These are phyloP conservation scores for Ganaspis sp. DNA, from an alignment of 1,140 invertebrate species.

Conservation along the genomic window DNA sequence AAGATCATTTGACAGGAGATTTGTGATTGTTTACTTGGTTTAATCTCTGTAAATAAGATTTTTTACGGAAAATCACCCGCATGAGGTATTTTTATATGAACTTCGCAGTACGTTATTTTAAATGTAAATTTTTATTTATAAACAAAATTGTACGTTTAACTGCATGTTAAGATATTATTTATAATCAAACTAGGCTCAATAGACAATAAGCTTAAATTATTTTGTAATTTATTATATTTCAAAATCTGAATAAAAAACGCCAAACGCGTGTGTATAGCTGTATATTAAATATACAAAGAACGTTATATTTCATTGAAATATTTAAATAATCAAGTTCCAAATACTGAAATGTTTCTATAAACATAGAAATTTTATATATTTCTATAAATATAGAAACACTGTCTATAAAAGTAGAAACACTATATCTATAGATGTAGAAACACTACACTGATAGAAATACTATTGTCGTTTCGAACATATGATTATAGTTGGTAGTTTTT, in stretches of 20 bases:
- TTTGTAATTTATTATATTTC: neutral
- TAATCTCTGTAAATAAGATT: neutral
- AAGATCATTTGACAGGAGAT: neutral
- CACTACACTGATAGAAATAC: too few species aligned
- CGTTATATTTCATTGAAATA: neutral
- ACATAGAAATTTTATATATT: too few species aligned
- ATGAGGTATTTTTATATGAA: neutral
- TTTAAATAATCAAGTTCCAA: neutral
- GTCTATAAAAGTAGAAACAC: too few species aligned
- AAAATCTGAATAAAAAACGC: neutral
- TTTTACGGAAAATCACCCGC: neutral
- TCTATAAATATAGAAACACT: too few species aligned
- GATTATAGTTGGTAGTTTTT: too few species aligned
- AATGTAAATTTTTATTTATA: neutral
- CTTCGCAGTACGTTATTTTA: too few species aligned
- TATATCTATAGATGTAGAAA: too few species aligned
- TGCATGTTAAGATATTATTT: conserved; percentile 14
- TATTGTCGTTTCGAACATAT: too few species aligned
- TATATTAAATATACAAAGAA: neutral
- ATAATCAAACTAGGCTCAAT: neutral
- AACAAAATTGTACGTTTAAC: neutral
- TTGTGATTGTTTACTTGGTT: conserved; percentile 9
- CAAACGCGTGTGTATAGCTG: neutral
- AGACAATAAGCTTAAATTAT: neutral
- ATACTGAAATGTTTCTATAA: too few species aligned